phyloP scores from a whole-genome alignment of 2,888 invertebrate species.

The Callinectes sapidus region DNA sequence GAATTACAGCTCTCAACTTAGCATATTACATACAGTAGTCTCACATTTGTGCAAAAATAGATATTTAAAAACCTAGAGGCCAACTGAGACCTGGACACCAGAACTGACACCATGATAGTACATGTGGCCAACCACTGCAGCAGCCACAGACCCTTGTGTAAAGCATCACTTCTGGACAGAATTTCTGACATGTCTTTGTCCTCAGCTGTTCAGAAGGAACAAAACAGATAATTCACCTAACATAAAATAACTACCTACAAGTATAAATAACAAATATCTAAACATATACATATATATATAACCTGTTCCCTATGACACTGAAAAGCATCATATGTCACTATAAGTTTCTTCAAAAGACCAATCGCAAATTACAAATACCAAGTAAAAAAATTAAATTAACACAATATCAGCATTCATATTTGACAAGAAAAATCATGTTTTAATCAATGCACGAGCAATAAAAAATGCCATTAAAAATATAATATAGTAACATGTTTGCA shows the following conservation, averaged over 20 bases:
- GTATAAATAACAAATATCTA: constrained; percentile 41
- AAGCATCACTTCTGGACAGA: constrained; percentile 21
- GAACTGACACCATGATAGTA: constrained; percentile 32
- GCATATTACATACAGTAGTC: constrained; percentile 32
- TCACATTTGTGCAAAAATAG: constrained; percentile 68
- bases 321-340: neutral
- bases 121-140: constrained; percentile 38
- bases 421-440: neutral
- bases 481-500: neutral
- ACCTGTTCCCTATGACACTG: neutral
- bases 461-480: neutral
- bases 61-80: constrained; percentile 59
- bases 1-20: constrained; percentile 11
- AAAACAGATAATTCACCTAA: constrained; percentile 42
- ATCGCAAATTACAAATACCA: neutral
- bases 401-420: neutral
- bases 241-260: constrained; percentile 40
- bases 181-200: neutral
- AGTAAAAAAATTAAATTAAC: neutral
- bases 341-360: neutral
- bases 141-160: neutral
- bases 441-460: neutral
- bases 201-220: constrained; percentile 20
- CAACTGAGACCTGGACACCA: constrained; percentile 43
- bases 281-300: constrained; percentile 27